Conservation (phyloP, 2,888 invertebrate species). For the Amitus sp. region DNA sequence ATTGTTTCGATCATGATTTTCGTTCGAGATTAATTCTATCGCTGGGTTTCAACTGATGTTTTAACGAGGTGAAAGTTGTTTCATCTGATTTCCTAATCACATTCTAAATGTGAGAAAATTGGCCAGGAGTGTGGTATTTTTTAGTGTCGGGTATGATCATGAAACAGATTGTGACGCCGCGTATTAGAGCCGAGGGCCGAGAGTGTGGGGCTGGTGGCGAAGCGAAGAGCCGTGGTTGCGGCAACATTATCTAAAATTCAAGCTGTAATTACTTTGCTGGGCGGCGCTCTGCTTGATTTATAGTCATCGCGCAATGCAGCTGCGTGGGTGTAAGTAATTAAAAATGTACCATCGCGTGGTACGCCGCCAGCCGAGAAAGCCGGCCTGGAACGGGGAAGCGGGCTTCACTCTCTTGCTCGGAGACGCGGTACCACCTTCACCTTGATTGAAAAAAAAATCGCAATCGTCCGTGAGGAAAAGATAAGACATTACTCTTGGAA, state of each 20-base stretch:
- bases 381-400: conserved; percentile 44
- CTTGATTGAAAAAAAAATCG: conserved; percentile 49
- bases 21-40: too few species aligned
- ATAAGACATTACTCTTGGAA: conserved; percentile 36
- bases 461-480: conserved; percentile 43
- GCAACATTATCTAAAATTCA: conserved; percentile 67
- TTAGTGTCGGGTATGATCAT: conserved; percentile 29
- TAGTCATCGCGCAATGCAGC: conserved; percentile 66
- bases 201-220: conserved; percentile 31
- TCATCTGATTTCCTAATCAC: too few species aligned
- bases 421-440: conserved; percentile 55
- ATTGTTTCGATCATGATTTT: too few species aligned
- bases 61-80: too few species aligned
- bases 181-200: conserved; percentile 35
- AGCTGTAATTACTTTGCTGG: conserved; percentile 67
- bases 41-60: too few species aligned
- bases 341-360: conserved; percentile 67
- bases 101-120: conserved; percentile 5
- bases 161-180: conserved; percentile 40
- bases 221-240: conserved; percentile 61
- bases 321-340: conserved; percentile 67
- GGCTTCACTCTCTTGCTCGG: conserved; percentile 48
- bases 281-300: conserved; percentile 65
- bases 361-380: conserved; percentile 48
- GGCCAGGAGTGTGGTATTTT: conserved; percentile 22